Percentiles rank a stretch among this genome's conserved stretches.
Evolutionary conservation across 2,113 vertebrate genomes (phyloP).

Genomic region (Nibea coibor): DNA sequence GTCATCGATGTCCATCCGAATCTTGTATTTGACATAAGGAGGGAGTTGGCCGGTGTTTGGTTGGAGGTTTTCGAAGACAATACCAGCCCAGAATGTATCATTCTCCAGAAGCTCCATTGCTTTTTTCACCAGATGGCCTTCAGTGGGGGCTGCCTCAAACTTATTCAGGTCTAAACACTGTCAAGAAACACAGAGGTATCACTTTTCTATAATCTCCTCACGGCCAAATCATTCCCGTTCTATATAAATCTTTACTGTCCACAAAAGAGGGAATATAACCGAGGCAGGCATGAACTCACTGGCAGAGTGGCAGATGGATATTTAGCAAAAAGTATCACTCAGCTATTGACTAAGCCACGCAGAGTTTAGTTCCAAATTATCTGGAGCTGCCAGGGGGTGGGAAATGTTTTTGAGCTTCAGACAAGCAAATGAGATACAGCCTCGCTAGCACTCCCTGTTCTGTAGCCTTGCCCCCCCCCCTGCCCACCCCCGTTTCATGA

Average conservation of each 20-base stretch:
- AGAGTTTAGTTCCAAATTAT: conserved; percentile 67
- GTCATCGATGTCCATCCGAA: conserved; percentile 96
- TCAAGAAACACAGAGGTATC: conserved; percentile 46
- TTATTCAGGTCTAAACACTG: conserved; percentile 97
- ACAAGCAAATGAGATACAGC: conserved; percentile 71
- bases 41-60: conserved; percentile 81
- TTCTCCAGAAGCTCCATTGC: conserved; percentile 90
- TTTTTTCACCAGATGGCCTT: conserved; percentile 86
- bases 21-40: conserved; percentile 92
- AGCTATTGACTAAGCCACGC: conserved; percentile 52
- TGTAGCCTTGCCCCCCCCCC: conserved; percentile 44
- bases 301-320: conserved; percentile 59
- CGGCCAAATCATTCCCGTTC: conserved; percentile 1
- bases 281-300: conserved; percentile 14
- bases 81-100: conserved; percentile 91
- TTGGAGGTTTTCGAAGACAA: conserved; percentile 89
- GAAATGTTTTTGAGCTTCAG: conserved; percentile 67
- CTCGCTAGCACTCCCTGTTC: conserved; percentile 53
- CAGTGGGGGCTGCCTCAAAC: conserved; percentile 88
- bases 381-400: conserved; percentile 61
- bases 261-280: conserved; percentile 15
- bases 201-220: conserved; percentile 4
- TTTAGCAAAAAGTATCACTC: conserved; percentile 43
- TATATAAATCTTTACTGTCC: conserved; percentile 7
- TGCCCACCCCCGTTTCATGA: conserved; percentile 47